These are phyloP conservation scores for Peromyscus aztecus DNA, from an alignment of 2,797 vertebrate species.

Conservation along the genomic window DNA sequence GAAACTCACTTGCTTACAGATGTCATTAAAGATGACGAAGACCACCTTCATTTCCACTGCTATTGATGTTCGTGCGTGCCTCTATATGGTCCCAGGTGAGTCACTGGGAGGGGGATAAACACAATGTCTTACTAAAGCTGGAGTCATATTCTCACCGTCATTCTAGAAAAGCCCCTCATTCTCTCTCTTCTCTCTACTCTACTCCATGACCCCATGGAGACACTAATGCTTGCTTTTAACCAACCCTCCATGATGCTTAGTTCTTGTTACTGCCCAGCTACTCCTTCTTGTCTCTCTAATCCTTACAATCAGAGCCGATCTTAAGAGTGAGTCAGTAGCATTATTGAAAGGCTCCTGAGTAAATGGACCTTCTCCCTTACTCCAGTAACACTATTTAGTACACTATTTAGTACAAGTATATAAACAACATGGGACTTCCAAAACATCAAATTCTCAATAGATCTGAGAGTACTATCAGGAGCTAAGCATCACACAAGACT, in stretches of 20 bases:
- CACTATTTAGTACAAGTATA: neutral
- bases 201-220: neutral
- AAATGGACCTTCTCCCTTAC: neutral
- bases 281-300: neutral
- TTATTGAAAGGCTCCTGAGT: neutral
- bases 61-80: too few species aligned
- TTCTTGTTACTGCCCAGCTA: neutral
- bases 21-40: slow-evolving; percentile 13
- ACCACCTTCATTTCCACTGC: neutral
- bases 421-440: neutral
- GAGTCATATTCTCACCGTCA: neutral
- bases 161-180: neutral
- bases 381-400: neutral
- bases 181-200: neutral
- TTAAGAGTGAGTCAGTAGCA: neutral
- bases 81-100: neutral
- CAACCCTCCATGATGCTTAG: neutral
- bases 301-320: neutral
- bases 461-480: neutral
- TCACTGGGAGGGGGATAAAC: neutral
- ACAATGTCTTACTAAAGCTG: neutral
- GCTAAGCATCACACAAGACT: neutral
- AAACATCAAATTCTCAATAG: neutral
- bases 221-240: neutral
- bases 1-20: neutral